phyloP scores from a whole-genome alignment of 1,140 invertebrate species.

The Diabrotica undecimpunctata region DNA sequence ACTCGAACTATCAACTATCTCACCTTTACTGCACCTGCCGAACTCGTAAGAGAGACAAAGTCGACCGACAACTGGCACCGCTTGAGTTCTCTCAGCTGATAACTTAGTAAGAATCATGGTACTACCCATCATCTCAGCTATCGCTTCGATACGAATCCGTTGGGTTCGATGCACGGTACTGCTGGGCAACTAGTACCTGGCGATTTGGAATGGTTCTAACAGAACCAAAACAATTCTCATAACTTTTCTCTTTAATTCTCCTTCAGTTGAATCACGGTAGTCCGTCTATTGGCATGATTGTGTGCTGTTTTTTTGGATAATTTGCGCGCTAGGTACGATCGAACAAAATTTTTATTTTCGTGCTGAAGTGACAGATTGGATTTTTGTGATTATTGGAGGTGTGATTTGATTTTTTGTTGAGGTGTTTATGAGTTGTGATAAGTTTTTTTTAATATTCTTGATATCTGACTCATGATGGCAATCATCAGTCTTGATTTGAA shows the following conservation, averaged over 20 bases:
- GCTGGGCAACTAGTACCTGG: no score
- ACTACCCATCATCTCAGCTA: no score
- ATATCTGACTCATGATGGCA: no score
- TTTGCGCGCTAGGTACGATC: constrained; percentile 4
- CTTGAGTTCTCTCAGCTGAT: background rate
- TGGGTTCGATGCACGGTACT: no score
- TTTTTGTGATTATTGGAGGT: background rate
- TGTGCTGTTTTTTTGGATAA: constrained; percentile 6
- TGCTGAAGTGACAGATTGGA: background rate
- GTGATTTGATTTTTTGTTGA: background rate
- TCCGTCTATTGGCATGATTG: constrained; percentile 13
- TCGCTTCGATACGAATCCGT: no score
- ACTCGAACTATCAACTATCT: constrained; percentile 21
- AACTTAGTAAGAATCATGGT: background rate
- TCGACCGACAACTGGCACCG: constrained; percentile 11
- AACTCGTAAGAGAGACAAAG: constrained; percentile 6
- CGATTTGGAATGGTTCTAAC: background rate
- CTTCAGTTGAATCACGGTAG: constrained; percentile 19
- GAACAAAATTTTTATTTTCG: no score
- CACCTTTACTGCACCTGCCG: constrained; percentile 19
- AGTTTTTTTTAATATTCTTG: background rate
- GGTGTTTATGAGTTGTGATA: background rate
- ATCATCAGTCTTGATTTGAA: no score
- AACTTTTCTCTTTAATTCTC: constrained; percentile 7
- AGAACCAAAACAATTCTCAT: background rate